phyloP scores from a whole-genome alignment of 2,113 vertebrate genomes.

The Cichladusa arquata region DNA sequence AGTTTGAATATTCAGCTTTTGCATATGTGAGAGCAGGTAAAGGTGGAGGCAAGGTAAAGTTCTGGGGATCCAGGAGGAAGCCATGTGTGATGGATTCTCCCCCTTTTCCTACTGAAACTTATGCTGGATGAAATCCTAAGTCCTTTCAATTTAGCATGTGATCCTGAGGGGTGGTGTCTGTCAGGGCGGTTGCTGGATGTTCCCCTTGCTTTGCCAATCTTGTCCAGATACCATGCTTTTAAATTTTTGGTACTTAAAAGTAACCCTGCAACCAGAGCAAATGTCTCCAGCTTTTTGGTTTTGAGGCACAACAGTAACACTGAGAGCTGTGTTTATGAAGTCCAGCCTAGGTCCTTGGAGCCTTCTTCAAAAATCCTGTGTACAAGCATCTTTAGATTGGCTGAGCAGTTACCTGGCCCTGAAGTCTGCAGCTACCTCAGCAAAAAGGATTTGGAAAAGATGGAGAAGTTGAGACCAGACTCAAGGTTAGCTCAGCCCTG shows the following conservation, averaged over 20 bases:
- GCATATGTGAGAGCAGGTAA: accelerated
- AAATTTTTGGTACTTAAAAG: background rate
- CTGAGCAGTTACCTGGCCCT: background rate
- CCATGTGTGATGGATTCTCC: background rate
- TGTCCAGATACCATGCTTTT: background rate
- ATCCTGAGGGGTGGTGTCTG: background rate
- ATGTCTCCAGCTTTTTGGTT: background rate
- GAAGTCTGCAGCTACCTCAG: background rate
- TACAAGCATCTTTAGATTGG: background rate
- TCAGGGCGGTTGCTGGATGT: background rate
- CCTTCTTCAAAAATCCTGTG: background rate
- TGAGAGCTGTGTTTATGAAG: background rate
- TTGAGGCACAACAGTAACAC: background rate
- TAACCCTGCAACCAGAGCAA: background rate
- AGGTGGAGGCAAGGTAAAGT: too few species aligned
- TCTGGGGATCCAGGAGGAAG: background rate
- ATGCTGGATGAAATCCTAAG: accelerated
- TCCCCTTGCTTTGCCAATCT: background rate
- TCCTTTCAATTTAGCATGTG: background rate
- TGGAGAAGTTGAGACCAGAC: background rate
- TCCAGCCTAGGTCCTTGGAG: background rate
- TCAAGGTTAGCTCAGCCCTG: background rate
- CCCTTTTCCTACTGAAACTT: background rate
- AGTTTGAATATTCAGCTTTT: background rate
- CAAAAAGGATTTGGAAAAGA: background rate